Evolutionary conservation across 2,113 vertebrate genomes (phyloP).

Genomic region (Peromyscus maniculatus): DNA sequence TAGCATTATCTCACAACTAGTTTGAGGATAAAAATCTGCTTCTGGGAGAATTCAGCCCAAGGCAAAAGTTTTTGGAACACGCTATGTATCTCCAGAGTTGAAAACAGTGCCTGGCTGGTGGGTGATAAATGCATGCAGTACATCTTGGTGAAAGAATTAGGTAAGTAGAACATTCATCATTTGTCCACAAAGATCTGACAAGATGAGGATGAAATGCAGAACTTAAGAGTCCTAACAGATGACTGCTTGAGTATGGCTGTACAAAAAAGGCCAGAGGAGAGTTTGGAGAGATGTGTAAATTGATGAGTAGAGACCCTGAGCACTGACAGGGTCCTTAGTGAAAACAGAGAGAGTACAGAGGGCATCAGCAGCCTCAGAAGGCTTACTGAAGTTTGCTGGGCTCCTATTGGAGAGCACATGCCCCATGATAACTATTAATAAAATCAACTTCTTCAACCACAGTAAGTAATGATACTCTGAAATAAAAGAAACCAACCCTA

Average conservation of each 20-base stretch:
- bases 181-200: not conserved
- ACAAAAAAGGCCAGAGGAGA: accelerated
- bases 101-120: not conserved
- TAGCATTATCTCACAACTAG: not conserved
- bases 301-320: not conserved
- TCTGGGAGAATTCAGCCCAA: not conserved
- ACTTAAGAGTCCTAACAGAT: not conserved
- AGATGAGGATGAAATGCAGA: not conserved
- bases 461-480: not conserved
- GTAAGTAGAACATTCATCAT: not conserved
- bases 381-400: not conserved
- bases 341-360: not conserved
- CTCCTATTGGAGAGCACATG: not conserved
- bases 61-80: not conserved
- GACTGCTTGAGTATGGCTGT: not conserved
- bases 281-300: not conserved
- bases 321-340: accelerated
- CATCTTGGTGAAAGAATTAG: not conserved
- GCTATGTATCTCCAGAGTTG: not conserved
- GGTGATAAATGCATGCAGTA: not conserved
- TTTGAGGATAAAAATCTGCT: not conserved
- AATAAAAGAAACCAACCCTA: not conserved
- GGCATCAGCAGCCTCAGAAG: accelerated
- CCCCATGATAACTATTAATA: not conserved
- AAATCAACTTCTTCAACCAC: not conserved